Base-by-base conservation (phyloP, 2,888 invertebrate species). In the Oegoconia quadripuncta region DNA sequence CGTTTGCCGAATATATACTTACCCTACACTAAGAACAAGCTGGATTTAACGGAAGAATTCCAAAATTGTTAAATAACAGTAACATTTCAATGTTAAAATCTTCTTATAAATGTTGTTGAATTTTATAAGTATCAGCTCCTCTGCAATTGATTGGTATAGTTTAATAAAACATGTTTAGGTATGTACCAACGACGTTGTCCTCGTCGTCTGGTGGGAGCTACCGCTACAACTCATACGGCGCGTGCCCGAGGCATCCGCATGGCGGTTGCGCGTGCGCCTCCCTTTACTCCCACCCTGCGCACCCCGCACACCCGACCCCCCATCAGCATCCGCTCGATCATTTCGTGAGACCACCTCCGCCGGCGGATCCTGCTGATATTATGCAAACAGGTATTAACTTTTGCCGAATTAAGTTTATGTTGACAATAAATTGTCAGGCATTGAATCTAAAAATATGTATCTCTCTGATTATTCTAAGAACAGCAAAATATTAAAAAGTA, bases 191-290 rank as follows among this genome's bases (percentile, higher is more conserved):
- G 37, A 87, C 84, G 41, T 74, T 81, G 8, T 81, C 77, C 2
- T 80, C 83, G 2, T 80, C 82, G 1, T 77, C 83, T 8, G 75
- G 75, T 17, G 75, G 78, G 27, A 75, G 64, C 45, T 86, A 88
- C 64, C 88, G 89, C 46, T 89, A 88, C 55, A 82, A 84, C 50
- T 75, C 91, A 44, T 92, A 91, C 63, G 82, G 89, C 43, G 78
- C 88, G 37, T 95, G 95, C 69, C 91, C 93, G 37, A 83, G 93
- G 43, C 95, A 95, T 75, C 93, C 93, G 45, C 90, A 93, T 69
- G 93, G 93, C 44, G 89, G 91, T 41, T 95, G 95, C 82, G 89
- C 90, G 46, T 95, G 95, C 78, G 80, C 78, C 42, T 79, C 70
- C 57, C 67, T 78, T 74, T 90, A 74, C 84, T 80, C 73, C 56